Conservation (phyloP, 2,888 invertebrate genomes). For the Torymus tubicola region DNA sequence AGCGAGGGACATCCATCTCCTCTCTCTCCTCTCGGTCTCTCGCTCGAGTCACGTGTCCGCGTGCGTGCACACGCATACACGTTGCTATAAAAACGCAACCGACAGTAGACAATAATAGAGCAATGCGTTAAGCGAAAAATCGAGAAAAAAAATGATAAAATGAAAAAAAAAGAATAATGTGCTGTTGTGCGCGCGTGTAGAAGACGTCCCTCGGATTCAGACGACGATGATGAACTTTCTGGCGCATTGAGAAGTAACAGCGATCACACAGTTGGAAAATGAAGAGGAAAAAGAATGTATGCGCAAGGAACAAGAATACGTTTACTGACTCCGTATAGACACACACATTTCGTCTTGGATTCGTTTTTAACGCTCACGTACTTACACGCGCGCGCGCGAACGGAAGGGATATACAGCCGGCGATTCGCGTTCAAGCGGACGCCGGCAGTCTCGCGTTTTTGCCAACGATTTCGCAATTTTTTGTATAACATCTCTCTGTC, state of each 20-base stretch:
- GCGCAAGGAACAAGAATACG: neutral
- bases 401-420: neutral
- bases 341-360: slow-evolving; percentile 3
- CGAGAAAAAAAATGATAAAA: neutral
- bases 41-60: neutral
- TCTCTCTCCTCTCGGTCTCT: neutral
- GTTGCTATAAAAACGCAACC: slow-evolving; percentile 31
- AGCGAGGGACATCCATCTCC: no score
- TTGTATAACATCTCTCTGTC: neutral
- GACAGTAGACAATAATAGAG: slow-evolving; percentile 51
- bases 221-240: slow-evolving; percentile 24
- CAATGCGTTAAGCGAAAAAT: neutral
- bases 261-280: slow-evolving; percentile 27
- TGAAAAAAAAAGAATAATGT: slow-evolving; percentile 54
- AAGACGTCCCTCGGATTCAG: slow-evolving; percentile 19
- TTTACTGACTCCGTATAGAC: no score
- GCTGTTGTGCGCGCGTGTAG: slow-evolving; percentile 28
- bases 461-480: slow-evolving; percentile 18
- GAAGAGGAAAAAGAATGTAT: slow-evolving; percentile 30
- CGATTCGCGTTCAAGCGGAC: slow-evolving; percentile 24
- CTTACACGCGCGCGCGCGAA: no score
- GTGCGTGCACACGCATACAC: neutral
- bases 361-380: slow-evolving; percentile 27
- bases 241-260: slow-evolving; percentile 3
- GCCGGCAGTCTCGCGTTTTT: slow-evolving; percentile 9